These are phyloP conservation scores for Apocheima hispidaria DNA, from an alignment of 2,888 invertebrate genomes.

Conservation along the genomic window DNA sequence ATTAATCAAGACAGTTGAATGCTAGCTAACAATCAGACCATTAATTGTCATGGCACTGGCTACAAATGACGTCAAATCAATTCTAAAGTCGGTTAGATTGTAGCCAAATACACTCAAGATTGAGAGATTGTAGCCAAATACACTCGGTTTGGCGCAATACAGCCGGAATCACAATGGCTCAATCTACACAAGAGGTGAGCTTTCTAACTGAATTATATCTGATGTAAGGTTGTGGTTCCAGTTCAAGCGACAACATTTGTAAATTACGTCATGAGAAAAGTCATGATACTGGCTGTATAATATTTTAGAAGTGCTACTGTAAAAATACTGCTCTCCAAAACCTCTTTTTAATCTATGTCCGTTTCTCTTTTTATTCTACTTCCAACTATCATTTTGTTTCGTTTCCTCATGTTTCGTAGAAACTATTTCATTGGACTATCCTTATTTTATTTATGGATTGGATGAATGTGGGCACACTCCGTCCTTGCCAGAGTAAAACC, in stretches of 20 bases:
- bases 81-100: conserved; percentile 50
- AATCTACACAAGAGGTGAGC: conserved; percentile 71
- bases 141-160: conserved; percentile 35
- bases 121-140: conserved; percentile 47
- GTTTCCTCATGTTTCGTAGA: neutral
- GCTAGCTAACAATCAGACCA: conserved; percentile 33
- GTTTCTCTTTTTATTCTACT: too few species aligned
- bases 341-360: too few species aligned
- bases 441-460: too few species aligned
- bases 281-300: too few species aligned
- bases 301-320: too few species aligned
- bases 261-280: too few species aligned
- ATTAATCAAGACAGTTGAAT: conserved; percentile 39
- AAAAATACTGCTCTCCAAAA: too few species aligned
- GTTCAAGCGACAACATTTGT: conserved; percentile 5
- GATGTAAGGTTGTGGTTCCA: conserved; percentile 38
- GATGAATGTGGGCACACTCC: too few species aligned
- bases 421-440: too few species aligned
- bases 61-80: conserved; percentile 62
- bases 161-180: conserved; percentile 72
- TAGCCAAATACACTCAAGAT: conserved; percentile 40
- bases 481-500: too few species aligned
- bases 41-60: conserved; percentile 45
- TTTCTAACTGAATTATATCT: conserved; percentile 76
- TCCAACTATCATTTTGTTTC: too few species aligned